Base-by-base conservation (phyloP, 2,113 vertebrate genomes). In the Bagarius yarrelli region DNA sequence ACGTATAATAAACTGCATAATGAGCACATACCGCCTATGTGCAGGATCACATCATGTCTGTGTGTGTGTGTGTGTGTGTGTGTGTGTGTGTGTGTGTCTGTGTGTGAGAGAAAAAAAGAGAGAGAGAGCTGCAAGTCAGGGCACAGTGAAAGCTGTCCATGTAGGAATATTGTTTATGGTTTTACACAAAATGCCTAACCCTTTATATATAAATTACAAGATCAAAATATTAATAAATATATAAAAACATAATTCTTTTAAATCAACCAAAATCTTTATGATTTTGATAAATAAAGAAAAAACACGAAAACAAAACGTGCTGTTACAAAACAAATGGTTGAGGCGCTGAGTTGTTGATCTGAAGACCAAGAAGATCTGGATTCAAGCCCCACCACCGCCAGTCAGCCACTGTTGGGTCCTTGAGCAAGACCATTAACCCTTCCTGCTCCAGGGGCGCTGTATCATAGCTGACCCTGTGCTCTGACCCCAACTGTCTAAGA, bases 1-100 rank as follows among this genome's bases (percentile, higher is more conserved):
- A 81, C 27, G 70, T 73, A 63, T 81, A 63, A 81, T 81, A 61
- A 73, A 63, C 56, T 23, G 36, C 36, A 72, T 72, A 63, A 81
- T 63, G 70, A 73, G 40, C 8, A 30, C 30, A 34, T 27, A 32
- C 8, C 9, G 57, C 47, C 81, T 60, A 25, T 21, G n/a, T 72
- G 71, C 50, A 44, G 30, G 16, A 36, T 67, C 25, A n/a, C 21
- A 70, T 23, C 36, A 21, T 6, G 4, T 66, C 76, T 19, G 15
- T 71, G 67, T 71, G 72, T 23, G 32, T 40, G 32, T 15, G 53
- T 15, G 72, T 57, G 56, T 18, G 21, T 40, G 66, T n/a, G 34
- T 14, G 18, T 23, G 66, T 23, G 34, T 44, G n/a, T 60, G 57
- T 60, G 57, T 25, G 57, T 27, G 57, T 60, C n/a, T 12, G 67